Percentiles rank a stretch among this genome's conserved stretches.
Conservation (phyloP, 1,140 invertebrate genomes). For the Cataglyphis hispanica region DNA sequence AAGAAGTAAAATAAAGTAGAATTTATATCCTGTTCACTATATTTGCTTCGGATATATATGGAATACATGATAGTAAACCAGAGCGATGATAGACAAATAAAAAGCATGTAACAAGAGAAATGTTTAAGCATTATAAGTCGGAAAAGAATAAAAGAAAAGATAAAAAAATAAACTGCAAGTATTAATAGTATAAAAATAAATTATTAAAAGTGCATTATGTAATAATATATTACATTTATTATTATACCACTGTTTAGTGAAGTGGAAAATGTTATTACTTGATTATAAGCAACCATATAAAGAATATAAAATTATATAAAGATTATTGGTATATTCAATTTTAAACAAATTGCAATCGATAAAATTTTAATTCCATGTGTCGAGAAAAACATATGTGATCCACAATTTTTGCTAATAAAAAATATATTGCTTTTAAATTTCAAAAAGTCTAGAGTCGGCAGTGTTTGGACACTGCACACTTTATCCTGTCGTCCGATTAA, state of each 20-base stretch:
- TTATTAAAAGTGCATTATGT: background rate
- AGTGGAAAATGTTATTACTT: too few species aligned
- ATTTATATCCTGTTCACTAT: conserved; percentile 30
- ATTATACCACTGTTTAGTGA: background rate
- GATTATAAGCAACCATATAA: too few species aligned
- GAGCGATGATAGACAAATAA: background rate
- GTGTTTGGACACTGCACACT: background rate
- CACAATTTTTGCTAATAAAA: background rate
- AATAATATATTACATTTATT: conserved; percentile 13
- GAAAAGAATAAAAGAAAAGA: background rate
- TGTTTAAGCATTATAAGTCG: background rate
- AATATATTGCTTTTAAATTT: background rate
- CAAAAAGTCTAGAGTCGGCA: background rate
- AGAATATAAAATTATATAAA: too few species aligned
- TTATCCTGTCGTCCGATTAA: background rate
- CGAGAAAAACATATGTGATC: background rate
- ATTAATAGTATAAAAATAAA: conserved; percentile 10
- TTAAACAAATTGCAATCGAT: too few species aligned
- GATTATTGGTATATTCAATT: too few species aligned
- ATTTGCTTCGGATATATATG: conserved; percentile 3
- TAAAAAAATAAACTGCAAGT: background rate
- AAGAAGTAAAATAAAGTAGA: conserved; percentile 9
- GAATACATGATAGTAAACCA: background rate
- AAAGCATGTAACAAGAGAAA: background rate
- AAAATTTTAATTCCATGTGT: background rate